A percentile compares a stretch with the other conserved stretches of the same genome.
Evolutionary conservation across 1,140 invertebrate genomes (phyloP).

Genomic region (Portunus trituberculatus): DNA sequence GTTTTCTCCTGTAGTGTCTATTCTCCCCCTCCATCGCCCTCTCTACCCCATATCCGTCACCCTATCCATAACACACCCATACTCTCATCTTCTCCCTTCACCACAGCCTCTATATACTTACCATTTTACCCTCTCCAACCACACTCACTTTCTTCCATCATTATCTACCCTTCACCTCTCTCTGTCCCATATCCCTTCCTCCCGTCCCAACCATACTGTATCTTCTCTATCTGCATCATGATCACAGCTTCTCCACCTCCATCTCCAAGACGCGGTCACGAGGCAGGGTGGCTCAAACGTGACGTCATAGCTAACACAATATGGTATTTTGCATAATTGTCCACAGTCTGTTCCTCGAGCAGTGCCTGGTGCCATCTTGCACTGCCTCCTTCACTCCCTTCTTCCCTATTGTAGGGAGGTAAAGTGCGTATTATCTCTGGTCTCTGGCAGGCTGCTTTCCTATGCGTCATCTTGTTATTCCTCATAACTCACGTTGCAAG

Average conservation of each 20-base stretch:
- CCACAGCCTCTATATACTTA: too few species aligned
- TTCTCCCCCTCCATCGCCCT: neutral
- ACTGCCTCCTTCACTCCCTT: neutral
- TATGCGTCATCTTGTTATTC: neutral
- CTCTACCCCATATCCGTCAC: neutral
- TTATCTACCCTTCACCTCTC: too few species aligned
- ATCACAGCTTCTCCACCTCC: too few species aligned
- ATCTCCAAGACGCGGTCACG: neutral
- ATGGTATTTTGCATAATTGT: slow-evolving; percentile 8
- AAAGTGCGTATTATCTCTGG: neutral
- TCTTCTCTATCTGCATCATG: too few species aligned
- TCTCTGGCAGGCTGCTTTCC: neutral
- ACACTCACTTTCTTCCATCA: too few species aligned
- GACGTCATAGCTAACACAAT: neutral
- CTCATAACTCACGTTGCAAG: slow-evolving; percentile 20
- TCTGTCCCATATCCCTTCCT: too few species aligned
- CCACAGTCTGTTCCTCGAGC: neutral
- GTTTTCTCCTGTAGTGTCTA: too few species aligned
- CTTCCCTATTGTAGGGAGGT: neutral
- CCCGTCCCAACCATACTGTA: too few species aligned
- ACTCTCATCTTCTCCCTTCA: too few species aligned
- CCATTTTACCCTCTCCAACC: too few species aligned
- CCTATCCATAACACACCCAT: neutral
- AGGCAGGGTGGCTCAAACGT: neutral
- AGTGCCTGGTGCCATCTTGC: too few species aligned